These are phyloP conservation scores for Actinemys pallida DNA, from an alignment of 2,113 vertebrate genomes.

Conservation along the genomic window DNA sequence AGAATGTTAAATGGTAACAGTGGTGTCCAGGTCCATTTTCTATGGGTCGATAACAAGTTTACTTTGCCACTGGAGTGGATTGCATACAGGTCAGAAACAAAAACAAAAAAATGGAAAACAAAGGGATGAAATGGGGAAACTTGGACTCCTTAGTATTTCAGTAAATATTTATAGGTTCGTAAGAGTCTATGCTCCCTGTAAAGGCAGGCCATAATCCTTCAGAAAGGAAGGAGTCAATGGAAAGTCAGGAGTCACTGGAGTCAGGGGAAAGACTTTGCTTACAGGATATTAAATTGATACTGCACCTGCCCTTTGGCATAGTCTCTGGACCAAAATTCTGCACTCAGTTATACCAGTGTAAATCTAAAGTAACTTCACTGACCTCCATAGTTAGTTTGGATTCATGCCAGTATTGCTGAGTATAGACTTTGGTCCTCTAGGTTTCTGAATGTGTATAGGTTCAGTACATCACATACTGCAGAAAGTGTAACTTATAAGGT, in stretches of 20 bases:
- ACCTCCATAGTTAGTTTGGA: neutral
- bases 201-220: neutral
- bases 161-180: neutral
- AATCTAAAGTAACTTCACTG: neutral
- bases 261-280: neutral
- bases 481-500: neutral
- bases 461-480: neutral
- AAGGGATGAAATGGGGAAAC: neutral
- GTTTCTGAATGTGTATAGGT: neutral
- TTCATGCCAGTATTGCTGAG: neutral
- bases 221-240: no score
- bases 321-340: neutral
- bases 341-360: neutral
- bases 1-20: neutral
- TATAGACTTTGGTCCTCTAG: neutral
- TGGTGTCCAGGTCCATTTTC: neutral
- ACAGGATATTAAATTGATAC: neutral
- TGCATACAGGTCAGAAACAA: neutral
- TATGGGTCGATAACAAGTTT: neutral
- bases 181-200: neutral
- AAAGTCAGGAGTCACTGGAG: neutral
- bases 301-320: neutral
- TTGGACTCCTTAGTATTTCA: neutral
- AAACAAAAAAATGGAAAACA: neutral
- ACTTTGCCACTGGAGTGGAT: neutral